A percentile compares a stretch with the other conserved stretches of the same genome.
Evolutionary conservation across 2,888 invertebrate species (phyloP).

Genomic region (Chrysina gloriosa): DNA sequence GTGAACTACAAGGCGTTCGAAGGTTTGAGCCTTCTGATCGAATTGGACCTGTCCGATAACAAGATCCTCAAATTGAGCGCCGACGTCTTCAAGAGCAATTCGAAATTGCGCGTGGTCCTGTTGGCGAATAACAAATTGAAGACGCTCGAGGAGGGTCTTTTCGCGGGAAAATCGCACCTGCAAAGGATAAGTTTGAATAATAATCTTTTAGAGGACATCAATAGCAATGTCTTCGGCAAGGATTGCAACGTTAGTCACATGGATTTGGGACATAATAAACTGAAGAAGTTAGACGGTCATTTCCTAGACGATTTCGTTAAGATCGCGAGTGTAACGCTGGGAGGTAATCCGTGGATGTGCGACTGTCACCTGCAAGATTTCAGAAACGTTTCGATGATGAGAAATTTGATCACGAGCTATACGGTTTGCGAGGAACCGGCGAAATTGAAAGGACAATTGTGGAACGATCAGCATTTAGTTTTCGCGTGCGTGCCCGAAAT

Average conservation of each 20-base stretch:
- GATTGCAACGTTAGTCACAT: conserved; percentile 74
- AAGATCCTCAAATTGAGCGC: conserved; percentile 73
- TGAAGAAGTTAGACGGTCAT: conserved; percentile 74
- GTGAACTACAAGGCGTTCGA: conserved; percentile 82
- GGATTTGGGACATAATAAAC: conserved; percentile 78
- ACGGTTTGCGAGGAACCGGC: conserved; percentile 80
- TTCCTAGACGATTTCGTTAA: conserved; percentile 75
- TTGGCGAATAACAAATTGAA: conserved; percentile 82
- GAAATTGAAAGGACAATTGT: conserved; percentile 75
- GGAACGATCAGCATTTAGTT: conserved; percentile 79
- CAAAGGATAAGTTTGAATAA: conserved; percentile 82
- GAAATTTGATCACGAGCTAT: conserved; percentile 79
- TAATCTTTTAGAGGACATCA: conserved; percentile 78
- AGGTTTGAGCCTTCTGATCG: conserved; percentile 81
- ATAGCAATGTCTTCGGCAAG: conserved; percentile 77
- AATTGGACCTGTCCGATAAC: conserved; percentile 85
- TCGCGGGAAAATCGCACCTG: conserved; percentile 78
- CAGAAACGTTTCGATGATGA: conserved; percentile 79
- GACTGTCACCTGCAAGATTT: conserved; percentile 86
- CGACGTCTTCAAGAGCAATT: conserved; percentile 78
- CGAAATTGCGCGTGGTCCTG: conserved; percentile 77
- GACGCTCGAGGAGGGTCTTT: conserved; percentile 79
- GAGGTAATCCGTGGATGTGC: conserved; percentile 89
- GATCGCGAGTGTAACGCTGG: conserved; percentile 79
- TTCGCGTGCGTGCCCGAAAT: conserved; percentile 88